A percentile compares a stretch with the other conserved stretches of the same genome.
Conservation (phyloP, 2,797 vertebrate species). For the Takifugu ocellatus region DNA sequence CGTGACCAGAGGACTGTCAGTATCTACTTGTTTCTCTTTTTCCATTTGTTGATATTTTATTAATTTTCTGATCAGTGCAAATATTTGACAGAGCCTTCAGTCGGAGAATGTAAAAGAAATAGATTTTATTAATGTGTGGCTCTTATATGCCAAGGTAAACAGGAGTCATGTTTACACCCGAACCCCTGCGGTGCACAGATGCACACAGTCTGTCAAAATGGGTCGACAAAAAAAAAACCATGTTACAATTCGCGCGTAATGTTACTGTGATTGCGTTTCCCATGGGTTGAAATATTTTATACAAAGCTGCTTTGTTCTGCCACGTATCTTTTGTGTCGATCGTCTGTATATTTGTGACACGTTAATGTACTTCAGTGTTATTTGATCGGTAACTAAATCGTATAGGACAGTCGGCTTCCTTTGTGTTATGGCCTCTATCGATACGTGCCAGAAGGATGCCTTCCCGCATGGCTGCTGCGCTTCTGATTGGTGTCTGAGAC, state of each 20-base stretch:
- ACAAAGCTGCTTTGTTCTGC: conserved; percentile 62
- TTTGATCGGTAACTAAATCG: conserved; percentile 52
- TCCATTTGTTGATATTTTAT: conserved; percentile 39
- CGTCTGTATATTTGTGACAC: conserved; percentile 60
- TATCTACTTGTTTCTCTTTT: conserved; percentile 30
- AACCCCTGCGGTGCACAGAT: conserved; percentile 24
- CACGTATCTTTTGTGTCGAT: conserved; percentile 54
- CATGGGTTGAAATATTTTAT: conserved; percentile 41
- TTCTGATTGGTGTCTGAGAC: conserved; percentile 24
- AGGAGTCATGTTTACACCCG: conserved; percentile 63
- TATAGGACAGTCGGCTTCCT: conserved; percentile 27
- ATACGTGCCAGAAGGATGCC: conserved; percentile 37
- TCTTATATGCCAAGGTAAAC: conserved; percentile 35
- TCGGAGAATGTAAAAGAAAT: conserved; percentile 15
- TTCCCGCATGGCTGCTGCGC: conserved; percentile 26
- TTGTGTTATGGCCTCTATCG: conserved; percentile 44
- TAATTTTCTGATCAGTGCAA: conserved; percentile 64
- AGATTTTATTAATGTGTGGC: conserved; percentile 30
- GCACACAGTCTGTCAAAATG: conserved; percentile 37
- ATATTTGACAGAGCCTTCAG: conserved; percentile 35
- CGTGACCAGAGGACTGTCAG: conserved; percentile 53
- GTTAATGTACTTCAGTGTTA: conserved; percentile 69
- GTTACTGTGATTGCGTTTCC: conserved; percentile 49
- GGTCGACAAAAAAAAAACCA: conserved; percentile 33
- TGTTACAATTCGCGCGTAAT: conserved; percentile 48